phyloP scores from a whole-genome alignment of 2,888 invertebrate species.

The Pyrochroa serraticornis region DNA sequence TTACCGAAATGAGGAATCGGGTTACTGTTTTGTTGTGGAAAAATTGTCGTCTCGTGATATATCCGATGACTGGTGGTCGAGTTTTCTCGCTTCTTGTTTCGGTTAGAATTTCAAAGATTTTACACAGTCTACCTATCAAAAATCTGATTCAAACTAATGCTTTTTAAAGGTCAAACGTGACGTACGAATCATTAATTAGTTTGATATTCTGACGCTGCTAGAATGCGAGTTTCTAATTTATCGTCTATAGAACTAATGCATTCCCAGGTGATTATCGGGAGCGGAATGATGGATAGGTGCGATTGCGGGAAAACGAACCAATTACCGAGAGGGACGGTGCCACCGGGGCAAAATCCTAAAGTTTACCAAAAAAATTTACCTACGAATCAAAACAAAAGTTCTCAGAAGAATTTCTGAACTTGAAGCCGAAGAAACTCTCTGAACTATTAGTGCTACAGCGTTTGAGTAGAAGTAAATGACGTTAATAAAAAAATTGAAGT shows the following conservation, averaged over 20 bases:
- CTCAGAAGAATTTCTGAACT: no score
- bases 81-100: not conserved
- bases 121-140: conserved; percentile 1
- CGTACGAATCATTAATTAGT: conserved; percentile 42
- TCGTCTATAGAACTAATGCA: conserved; percentile 22
- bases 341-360: no score
- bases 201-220: conserved; percentile 35
- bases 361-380: no score
- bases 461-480: no score
- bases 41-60: conserved; percentile 12
- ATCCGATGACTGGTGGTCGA: conserved; percentile 14
- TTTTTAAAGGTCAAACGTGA: conserved; percentile 35
- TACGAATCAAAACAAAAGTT: no score
- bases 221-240: conserved; percentile 36
- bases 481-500: no score
- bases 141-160: conserved; percentile 33
- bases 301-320: no score
- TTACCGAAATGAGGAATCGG: conserved; percentile 32
- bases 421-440: no score
- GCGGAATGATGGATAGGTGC: no score
- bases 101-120: not conserved
- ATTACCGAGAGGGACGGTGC: no score
- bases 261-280: conserved; percentile 17
- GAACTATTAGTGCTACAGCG: no score
- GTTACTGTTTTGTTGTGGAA: conserved; percentile 19